phyloP scores from a whole-genome alignment of 2,797 vertebrate genomes.

The Tapirus indicus region DNA sequence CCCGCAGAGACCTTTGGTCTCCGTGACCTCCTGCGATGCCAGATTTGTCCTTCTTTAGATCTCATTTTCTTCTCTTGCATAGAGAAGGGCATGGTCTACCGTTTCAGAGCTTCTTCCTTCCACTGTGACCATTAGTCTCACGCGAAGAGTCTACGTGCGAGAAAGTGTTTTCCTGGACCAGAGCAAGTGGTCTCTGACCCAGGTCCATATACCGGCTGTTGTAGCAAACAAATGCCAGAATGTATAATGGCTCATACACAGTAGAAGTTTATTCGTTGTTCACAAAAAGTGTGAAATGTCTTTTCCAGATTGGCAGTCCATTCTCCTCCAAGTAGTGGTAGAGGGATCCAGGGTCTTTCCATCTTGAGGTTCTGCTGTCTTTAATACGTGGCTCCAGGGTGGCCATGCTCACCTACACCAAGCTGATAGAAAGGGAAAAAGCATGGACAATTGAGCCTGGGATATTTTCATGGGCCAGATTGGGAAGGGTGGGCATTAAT shows the following conservation, averaged over 20 bases:
- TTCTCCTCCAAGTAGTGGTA: background rate
- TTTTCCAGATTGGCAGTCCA: background rate
- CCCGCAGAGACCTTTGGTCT: background rate
- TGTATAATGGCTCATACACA: background rate
- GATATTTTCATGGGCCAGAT: background rate
- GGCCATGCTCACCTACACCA: background rate
- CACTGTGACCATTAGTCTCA: background rate
- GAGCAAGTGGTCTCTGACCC: background rate
- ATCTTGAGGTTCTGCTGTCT: background rate
- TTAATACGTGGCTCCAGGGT: background rate
- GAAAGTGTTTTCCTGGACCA: background rate
- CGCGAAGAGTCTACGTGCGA: background rate
- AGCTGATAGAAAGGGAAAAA: background rate
- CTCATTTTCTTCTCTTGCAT: background rate
- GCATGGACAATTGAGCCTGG: background rate
- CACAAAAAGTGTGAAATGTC: background rate
- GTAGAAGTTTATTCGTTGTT: background rate
- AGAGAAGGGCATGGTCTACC: background rate
- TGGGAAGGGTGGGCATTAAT: background rate
- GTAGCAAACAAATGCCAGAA: background rate
- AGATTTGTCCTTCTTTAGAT: background rate
- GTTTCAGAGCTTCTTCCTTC: background rate
- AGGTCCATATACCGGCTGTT: background rate
- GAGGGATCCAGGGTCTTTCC: conserved; percentile 4
- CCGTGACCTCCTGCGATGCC: background rate